phyloP scores from a whole-genome alignment of 1,140 invertebrate genomes.

The Wiebesia pumilae region DNA sequence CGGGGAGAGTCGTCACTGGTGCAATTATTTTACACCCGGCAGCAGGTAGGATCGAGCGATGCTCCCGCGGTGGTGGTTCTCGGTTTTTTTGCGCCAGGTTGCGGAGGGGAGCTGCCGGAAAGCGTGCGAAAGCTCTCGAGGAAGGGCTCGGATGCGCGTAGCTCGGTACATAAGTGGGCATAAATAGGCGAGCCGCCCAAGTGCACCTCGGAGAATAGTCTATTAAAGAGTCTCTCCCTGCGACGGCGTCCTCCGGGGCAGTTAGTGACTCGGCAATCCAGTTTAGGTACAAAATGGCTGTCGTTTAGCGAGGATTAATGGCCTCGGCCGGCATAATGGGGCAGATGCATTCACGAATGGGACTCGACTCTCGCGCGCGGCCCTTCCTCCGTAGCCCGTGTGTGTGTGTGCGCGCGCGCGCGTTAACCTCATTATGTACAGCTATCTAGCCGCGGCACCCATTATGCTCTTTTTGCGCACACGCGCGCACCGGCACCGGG shows the following conservation, averaged over 20 bases:
- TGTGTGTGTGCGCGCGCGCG: constrained; percentile 44
- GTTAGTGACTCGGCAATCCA: constrained; percentile 74
- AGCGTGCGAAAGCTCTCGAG: constrained; percentile 13
- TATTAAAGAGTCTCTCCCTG: constrained; percentile 37
- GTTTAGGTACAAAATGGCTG: constrained; percentile 77
- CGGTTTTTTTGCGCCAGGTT: no score
- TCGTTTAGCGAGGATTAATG: constrained; percentile 76
- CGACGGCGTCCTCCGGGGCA: constrained; percentile 9
- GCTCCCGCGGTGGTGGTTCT: background rate
- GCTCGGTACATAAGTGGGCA: constrained; percentile 3
- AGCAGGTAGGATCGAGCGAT: no score
- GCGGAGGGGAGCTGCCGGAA: background rate
- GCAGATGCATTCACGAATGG: constrained; percentile 71
- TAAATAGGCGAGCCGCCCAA: constrained; percentile 16
- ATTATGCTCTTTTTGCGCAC: constrained; percentile 71
- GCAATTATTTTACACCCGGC: background rate
- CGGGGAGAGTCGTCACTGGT: background rate
- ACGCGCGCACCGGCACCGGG: constrained; percentile 17
- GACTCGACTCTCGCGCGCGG: constrained; percentile 50
- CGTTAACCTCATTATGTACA: constrained; percentile 71
- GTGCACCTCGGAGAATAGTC: constrained; percentile 29
- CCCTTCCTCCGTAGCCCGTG: constrained; percentile 21
- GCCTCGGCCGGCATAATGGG: constrained; percentile 71
- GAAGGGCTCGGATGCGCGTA: background rate
- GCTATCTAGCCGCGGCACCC: constrained; percentile 67